phyloP scores from a whole-genome alignment of 1,140 invertebrate genomes.

The Coelopa frigida region DNA sequence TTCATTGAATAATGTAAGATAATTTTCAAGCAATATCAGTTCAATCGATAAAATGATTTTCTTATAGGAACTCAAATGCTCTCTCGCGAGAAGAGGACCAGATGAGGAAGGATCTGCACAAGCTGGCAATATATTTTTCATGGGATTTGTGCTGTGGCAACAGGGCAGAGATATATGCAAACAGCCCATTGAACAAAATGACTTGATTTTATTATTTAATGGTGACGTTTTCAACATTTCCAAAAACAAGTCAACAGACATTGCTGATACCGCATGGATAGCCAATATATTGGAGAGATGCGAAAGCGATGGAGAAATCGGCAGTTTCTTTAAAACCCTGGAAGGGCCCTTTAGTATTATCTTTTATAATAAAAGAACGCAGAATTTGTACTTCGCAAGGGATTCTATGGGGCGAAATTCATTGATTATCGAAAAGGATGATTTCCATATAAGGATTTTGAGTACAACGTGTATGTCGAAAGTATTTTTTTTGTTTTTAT shows the following conservation, averaged over 20 bases:
- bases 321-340: constrained; percentile 36
- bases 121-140: constrained; percentile 3
- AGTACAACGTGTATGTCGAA: constrained; percentile 10
- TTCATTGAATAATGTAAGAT: no score
- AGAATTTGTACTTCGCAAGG: constrained; percentile 72
- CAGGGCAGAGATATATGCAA: constrained; percentile 51
- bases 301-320: neutral
- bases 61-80: neutral
- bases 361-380: constrained; percentile 58
- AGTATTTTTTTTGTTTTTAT: neutral
- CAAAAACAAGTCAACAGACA: constrained; percentile 6
- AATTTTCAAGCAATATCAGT: no score
- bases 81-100: constrained; percentile 4
- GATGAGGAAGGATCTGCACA: neutral
- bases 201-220: constrained; percentile 66
- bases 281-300: constrained; percentile 3
- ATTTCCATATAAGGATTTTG: constrained; percentile 46
- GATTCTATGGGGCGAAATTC: constrained; percentile 81
- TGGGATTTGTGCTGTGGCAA: constrained; percentile 51
- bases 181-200: constrained; percentile 54
- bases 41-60: no score
- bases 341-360: constrained; percentile 78
- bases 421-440: constrained; percentile 57
- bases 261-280: constrained; percentile 12
- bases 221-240: constrained; percentile 65